These are phyloP conservation scores for Dicerorhinus sumatrensis DNA, from an alignment of 2,113 vertebrate species.

Conservation along the genomic window DNA sequence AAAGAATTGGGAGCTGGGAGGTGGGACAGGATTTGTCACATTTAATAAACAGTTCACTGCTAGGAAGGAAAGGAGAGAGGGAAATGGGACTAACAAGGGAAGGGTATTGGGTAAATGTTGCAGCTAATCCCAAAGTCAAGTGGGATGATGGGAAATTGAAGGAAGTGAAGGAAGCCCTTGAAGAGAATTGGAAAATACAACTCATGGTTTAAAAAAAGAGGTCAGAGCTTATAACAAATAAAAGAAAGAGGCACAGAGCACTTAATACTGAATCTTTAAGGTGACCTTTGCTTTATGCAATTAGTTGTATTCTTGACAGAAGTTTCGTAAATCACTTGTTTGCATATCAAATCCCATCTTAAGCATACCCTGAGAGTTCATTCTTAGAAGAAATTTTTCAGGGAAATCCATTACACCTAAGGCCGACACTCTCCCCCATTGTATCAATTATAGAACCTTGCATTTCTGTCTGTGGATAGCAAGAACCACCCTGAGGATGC, in stretches of 20 bases:
- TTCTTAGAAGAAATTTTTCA: background rate
- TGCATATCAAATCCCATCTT: background rate
- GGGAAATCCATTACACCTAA: background rate
- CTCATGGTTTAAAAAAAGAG: background rate
- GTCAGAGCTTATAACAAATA: background rate
- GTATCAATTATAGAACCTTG: background rate
- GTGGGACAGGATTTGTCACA: background rate
- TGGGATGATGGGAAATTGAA: background rate
- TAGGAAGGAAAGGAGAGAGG: background rate
- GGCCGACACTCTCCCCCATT: accelerated
- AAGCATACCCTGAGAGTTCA: background rate
- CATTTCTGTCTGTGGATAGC: background rate
- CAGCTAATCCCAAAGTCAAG: background rate
- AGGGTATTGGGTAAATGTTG: background rate
- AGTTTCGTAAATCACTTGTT: background rate
- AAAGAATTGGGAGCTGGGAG: background rate
- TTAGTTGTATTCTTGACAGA: background rate
- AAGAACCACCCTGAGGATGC: accelerated
- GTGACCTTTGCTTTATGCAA: background rate
- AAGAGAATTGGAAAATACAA: background rate
- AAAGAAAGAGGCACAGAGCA: background rate
- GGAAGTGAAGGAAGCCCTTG: background rate
- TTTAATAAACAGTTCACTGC: background rate
- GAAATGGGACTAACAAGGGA: accelerated
- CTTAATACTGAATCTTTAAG: background rate